A percentile compares a stretch with the other conserved stretches of the same genome.
phyloP scores from a whole-genome alignment of 2,888 invertebrate genomes.

The Silvanus unidentatus region DNA sequence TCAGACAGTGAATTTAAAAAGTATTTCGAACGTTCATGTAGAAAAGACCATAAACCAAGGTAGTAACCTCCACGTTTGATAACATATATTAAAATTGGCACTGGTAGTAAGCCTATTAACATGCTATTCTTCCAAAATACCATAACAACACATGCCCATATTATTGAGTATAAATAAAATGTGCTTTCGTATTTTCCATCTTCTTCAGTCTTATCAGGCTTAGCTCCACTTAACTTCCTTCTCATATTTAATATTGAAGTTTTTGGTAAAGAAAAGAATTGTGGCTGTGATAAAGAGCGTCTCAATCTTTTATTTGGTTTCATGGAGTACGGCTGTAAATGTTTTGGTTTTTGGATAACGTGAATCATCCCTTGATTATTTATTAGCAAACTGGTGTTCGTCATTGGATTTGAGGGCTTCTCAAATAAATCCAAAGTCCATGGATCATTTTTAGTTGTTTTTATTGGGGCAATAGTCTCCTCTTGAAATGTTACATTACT shows the following conservation, averaged over 20 bases:
- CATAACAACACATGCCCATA: slow-evolving; percentile 79
- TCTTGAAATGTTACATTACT: slow-evolving; percentile 10
- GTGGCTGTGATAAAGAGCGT: slow-evolving; percentile 40
- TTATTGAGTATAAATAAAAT: slow-evolving; percentile 67
- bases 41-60: slow-evolving; percentile 52
- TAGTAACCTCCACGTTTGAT: slow-evolving; percentile 51
- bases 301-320: slow-evolving; percentile 6
- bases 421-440: slow-evolving; percentile 41
- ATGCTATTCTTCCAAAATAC: slow-evolving; percentile 83
- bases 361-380: slow-evolving; percentile 38
- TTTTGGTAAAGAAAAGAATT: slow-evolving; percentile 22
- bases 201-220: slow-evolving; percentile 19
- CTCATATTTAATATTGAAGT: slow-evolving; percentile 21
- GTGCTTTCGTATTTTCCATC: slow-evolving; percentile 55
- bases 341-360: slow-evolving; percentile 26
- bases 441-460: slow-evolving; percentile 35
- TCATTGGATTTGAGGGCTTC: slow-evolving; percentile 20
- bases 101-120: slow-evolving; percentile 68
- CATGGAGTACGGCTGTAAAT: neutral
- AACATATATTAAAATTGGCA: slow-evolving; percentile 69
- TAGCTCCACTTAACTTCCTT: slow-evolving; percentile 20
- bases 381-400: slow-evolving; percentile 32
- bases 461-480: neutral
- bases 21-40: slow-evolving; percentile 37
- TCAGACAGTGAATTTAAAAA: slow-evolving; percentile 36